Conservation (phyloP, 2,113 vertebrate species). For the Zapornia atra region DNA sequence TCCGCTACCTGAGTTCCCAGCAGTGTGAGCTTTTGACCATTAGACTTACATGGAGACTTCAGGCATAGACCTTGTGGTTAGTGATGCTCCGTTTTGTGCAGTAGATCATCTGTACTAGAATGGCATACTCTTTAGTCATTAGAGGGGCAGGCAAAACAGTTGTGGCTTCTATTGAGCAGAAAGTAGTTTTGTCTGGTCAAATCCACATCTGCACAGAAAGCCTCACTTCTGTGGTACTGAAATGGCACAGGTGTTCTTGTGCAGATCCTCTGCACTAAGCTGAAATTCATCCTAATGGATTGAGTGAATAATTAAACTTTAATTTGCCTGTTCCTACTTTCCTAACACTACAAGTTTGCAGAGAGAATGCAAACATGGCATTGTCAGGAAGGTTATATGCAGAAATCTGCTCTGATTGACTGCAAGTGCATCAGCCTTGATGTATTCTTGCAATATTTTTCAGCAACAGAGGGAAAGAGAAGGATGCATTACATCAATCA, state of each 20-base stretch:
- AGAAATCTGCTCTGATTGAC: conserved; percentile 36
- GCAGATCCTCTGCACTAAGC: background rate
- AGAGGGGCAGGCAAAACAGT: background rate
- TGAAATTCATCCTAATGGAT: background rate
- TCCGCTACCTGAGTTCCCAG: background rate
- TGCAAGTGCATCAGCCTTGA: background rate
- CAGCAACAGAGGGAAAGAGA: background rate
- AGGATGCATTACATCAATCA: conserved; percentile 6
- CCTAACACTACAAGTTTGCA: background rate
- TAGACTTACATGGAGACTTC: background rate
- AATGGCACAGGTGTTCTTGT: background rate
- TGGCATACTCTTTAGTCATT: background rate
- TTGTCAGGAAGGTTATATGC: background rate
- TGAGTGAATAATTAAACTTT: conserved; percentile 33
- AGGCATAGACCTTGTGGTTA: background rate
- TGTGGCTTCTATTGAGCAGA: background rate
- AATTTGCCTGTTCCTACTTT: background rate
- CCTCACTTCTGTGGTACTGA: background rate
- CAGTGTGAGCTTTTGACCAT: background rate
- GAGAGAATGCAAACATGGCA: background rate
- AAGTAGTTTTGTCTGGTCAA: background rate
- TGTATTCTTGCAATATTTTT: background rate
- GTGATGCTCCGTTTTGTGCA: background rate
- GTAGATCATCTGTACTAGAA: background rate
- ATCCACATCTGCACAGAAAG: background rate